Percentiles rank a stretch among this genome's conserved stretches.
Conservation (phyloP, 2,797 vertebrate species). For the Acropternis orthonyx region DNA sequence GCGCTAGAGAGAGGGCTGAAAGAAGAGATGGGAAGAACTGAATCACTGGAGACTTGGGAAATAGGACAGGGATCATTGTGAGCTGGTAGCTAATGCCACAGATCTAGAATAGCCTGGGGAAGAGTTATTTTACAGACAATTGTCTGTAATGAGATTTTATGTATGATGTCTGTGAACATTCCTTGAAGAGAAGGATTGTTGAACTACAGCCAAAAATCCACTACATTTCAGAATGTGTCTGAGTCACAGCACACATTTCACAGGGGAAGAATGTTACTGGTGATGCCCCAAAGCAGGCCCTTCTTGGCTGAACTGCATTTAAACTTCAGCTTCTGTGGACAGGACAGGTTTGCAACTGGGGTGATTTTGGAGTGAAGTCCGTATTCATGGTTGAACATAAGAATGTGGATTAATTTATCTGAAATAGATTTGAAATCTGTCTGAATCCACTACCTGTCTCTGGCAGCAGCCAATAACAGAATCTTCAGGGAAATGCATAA, state of each 20-base stretch:
- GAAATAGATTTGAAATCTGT: not conserved
- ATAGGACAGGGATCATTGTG: slow-evolving; percentile 28
- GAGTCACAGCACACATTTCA: not conserved
- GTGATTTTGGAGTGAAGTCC: not conserved
- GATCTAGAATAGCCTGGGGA: slow-evolving; percentile 42
- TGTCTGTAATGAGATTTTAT: slow-evolving; percentile 40
- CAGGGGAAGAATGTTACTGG: not conserved
- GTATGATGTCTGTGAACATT: slow-evolving; percentile 20
- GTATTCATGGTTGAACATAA: not conserved
- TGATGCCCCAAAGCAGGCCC: not conserved
- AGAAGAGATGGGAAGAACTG: slow-evolving; percentile 9
- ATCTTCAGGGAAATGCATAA: not conserved
- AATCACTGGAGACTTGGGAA: slow-evolving; percentile 53
- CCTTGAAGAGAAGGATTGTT: slow-evolving; percentile 4
- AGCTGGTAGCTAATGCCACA: not conserved
- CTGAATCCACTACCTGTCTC: not conserved
- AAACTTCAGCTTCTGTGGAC: not conserved
- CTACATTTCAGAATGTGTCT: not conserved
- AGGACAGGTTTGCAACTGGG: not conserved
- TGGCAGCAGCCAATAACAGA: not conserved
- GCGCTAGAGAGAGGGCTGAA: not conserved
- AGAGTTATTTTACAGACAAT: slow-evolving; percentile 28
- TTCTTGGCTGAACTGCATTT: not conserved
- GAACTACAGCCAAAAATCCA: not conserved
- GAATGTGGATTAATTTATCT: not conserved